These are phyloP conservation scores for Panagrolaimus sp. DNA, from an alignment of 1,140 invertebrate species.

Conservation along the genomic window DNA sequence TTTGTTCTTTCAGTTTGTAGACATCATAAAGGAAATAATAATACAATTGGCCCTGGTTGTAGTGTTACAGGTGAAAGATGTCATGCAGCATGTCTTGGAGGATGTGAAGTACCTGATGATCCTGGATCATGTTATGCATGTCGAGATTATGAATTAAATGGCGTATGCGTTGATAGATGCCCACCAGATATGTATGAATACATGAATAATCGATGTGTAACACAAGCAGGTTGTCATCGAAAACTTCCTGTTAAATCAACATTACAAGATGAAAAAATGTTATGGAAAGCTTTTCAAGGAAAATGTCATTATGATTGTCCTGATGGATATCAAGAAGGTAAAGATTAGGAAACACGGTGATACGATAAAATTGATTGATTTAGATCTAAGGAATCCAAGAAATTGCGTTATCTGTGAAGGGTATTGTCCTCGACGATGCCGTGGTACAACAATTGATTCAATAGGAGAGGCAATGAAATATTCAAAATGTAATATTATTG, in stretches of 20 bases:
- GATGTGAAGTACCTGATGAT: constrained; percentile 66
- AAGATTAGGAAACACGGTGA: no score
- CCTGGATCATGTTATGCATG: constrained; percentile 71
- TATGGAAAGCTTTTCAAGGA: constrained; percentile 35
- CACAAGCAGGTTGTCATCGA: constrained; percentile 68
- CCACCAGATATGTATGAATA: constrained; percentile 66
- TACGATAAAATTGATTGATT: no score
- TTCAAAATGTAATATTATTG: constrained; percentile 77
- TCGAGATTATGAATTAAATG: constrained; percentile 65
- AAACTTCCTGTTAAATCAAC: constrained; percentile 61
- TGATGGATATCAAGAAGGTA: constrained; percentile 65
- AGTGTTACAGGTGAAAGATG: constrained; percentile 62
- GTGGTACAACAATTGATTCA: constrained; percentile 40
- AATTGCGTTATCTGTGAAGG: constrained; percentile 60
- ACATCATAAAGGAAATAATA: constrained; percentile 19
- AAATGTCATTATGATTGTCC: constrained; percentile 73
- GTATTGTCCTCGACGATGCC: constrained; percentile 60
- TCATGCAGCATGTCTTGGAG: constrained; percentile 72
- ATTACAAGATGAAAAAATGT: not conserved
- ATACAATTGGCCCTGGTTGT: constrained; percentile 60
- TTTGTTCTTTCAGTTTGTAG: constrained; percentile 33
- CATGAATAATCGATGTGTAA: constrained; percentile 69
- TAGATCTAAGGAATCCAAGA: constrained; percentile 31
- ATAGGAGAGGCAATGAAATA: constrained; percentile 67
- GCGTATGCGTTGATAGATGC: constrained; percentile 68